Evolutionary conservation across 2,113 vertebrate species (phyloP).

Genomic region (Sceloporus undulatus): DNA sequence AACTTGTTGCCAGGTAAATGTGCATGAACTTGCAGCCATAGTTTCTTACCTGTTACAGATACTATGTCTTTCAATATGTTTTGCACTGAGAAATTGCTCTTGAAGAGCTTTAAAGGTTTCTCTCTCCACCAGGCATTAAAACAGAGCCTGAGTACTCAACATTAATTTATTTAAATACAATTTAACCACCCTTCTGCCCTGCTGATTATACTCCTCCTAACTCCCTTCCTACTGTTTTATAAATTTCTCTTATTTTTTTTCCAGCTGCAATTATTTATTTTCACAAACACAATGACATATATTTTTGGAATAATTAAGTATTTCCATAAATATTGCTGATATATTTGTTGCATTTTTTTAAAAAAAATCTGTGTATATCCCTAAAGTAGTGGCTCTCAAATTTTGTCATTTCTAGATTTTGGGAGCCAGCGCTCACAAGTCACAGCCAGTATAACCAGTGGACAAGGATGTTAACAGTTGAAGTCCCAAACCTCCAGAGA

Average conservation of each 20-base stretch:
- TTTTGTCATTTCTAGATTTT: too few relatives aligned
- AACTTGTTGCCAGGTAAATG: not conserved
- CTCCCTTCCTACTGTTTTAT: not conserved
- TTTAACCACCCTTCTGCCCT: not conserved
- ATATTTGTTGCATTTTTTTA: not conserved
- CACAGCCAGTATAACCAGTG: too few relatives aligned
- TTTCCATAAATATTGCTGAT: not conserved
- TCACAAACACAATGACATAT: not conserved
- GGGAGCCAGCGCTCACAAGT: too few relatives aligned
- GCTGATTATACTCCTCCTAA: not conserved
- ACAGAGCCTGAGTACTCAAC: not conserved
- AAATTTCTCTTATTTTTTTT: not conserved
- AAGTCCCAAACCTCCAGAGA: too few relatives aligned
- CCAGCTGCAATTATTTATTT: not conserved
- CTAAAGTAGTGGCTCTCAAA: not conserved
- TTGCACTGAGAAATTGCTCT: not conserved
- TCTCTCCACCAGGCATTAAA: not conserved
- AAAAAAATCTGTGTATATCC: not conserved
- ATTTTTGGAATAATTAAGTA: not conserved
- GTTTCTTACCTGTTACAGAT: not conserved
- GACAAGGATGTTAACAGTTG: too few relatives aligned
- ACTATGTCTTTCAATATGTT: not conserved
- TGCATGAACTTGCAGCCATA: not conserved
- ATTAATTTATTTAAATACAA: not conserved
- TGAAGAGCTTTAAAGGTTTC: not conserved